A percentile compares a stretch with the other conserved stretches of the same genome.
These are phyloP conservation scores for Lepidocyrtoides sp. DNA, from an alignment of 2,888 invertebrate species.

Conservation along the genomic window DNA sequence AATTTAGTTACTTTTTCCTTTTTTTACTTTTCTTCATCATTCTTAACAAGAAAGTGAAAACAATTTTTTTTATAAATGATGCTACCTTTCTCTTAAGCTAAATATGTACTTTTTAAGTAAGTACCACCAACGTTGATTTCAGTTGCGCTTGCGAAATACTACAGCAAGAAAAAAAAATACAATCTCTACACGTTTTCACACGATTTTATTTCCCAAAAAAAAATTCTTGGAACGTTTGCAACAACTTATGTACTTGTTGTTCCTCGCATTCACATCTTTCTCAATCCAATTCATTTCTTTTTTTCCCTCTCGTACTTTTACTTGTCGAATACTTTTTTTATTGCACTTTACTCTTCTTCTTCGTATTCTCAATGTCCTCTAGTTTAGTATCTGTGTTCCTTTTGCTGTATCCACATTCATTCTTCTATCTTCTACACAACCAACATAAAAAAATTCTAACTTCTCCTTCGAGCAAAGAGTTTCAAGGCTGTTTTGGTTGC, in stretches of 20 bases:
- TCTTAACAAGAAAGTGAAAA: neutral
- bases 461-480: neutral
- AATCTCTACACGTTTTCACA: neutral
- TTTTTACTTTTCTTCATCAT: neutral
- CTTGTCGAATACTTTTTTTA: slow-evolving; percentile 33
- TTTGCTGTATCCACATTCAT: neutral
- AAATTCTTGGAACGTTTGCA: slow-evolving; percentile 15
- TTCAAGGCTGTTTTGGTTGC: neutral
- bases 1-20: slow-evolving; percentile 10
- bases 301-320: neutral
- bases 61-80: neutral
- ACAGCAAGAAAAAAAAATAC: neutral
- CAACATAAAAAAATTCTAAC: slow-evolving; percentile 5
- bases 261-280: neutral
- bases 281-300: neutral
- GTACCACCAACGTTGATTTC: neutral
- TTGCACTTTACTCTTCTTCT: slow-evolving; percentile 9
- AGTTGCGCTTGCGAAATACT: neutral
- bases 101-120: too few relatives aligned
- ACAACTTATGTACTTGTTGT: slow-evolving; percentile 32
- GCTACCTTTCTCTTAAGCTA: neutral
- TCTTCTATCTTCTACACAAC: neutral
- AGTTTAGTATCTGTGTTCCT: slow-evolving; percentile 1
- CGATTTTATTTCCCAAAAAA: neutral
- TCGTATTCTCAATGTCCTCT: neutral